phyloP scores from a whole-genome alignment of 2,888 invertebrate species.

The Orchesellides sinensis region DNA sequence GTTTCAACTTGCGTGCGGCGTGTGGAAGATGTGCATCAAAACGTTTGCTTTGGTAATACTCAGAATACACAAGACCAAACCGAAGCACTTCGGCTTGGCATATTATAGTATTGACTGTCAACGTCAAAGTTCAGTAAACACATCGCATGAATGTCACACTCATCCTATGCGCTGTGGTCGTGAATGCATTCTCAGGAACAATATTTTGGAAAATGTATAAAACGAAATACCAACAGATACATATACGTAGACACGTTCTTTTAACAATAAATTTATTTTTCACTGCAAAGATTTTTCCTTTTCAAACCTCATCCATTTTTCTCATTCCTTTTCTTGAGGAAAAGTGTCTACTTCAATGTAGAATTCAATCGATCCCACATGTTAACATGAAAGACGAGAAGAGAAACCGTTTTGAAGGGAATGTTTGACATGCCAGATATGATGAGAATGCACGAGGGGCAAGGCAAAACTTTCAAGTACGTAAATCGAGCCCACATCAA shows the following conservation, averaged over 20 bases:
- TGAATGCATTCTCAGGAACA: background rate
- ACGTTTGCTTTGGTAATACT: background rate
- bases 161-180: background rate
- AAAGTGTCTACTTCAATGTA: constrained; percentile 34
- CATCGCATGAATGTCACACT: background rate
- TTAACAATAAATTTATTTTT: background rate
- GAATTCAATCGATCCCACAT: constrained; percentile 42
- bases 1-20: background rate
- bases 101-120: constrained; percentile 19
- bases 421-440: constrained; percentile 21
- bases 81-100: background rate
- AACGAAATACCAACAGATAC: background rate
- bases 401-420: background rate
- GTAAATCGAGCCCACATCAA: background rate
- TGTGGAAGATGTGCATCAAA: too few relatives aligned
- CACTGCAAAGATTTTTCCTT: background rate
- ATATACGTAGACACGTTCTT: background rate
- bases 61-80: background rate
- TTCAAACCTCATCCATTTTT: constrained; percentile 42
- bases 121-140: constrained; percentile 11
- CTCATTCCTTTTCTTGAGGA: constrained; percentile 8
- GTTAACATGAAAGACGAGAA: constrained; percentile 29
- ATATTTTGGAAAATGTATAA: constrained; percentile 25
- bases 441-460: constrained; percentile 22
- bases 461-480: background rate